Percentiles rank a stretch among this genome's conserved stretches.
Conservation (phyloP, 2,797 vertebrate species). For the Pseudochaenichthys georgianus region DNA sequence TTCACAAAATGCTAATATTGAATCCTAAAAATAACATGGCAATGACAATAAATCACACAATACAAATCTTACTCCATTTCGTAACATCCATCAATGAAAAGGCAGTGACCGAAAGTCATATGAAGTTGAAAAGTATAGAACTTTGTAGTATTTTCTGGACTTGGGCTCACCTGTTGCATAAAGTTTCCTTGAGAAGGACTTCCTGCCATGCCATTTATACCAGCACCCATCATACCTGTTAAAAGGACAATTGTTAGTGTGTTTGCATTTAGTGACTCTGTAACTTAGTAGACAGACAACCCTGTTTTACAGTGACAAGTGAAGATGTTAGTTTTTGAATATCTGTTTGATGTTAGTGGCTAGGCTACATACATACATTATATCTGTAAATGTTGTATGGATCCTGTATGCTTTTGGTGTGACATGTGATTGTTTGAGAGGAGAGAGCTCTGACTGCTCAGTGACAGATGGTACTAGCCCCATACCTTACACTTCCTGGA, state of each 20-base stretch:
- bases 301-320: conserved; percentile 20
- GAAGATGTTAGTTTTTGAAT: conserved; percentile 46
- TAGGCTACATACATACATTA: conserved; percentile 60
- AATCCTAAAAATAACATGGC: too few relatives aligned
- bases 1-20: conserved; percentile 6
- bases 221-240: conserved; percentile 84
- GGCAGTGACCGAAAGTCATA: not conserved
- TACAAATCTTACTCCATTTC: not conserved
- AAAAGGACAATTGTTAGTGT: conserved; percentile 34
- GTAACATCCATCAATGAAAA: not conserved
- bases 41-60: not conserved
- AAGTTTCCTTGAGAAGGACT: conserved; percentile 90
- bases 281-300: not conserved
- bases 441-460: conserved; percentile 40
- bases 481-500: too few relatives aligned
- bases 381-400: conserved; percentile 42
- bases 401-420: conserved; percentile 36
- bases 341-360: conserved; percentile 63
- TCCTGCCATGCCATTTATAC: conserved; percentile 93
- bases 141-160: not conserved
- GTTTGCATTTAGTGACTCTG: not conserved
- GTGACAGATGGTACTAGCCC: conserved; percentile 12
- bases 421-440: conserved; percentile 28
- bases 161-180: conserved; percentile 91
- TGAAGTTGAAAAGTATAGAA: not conserved